Evolutionary conservation across 2,113 vertebrate genomes (phyloP).

Genomic region (Nematolebias whitei): DNA sequence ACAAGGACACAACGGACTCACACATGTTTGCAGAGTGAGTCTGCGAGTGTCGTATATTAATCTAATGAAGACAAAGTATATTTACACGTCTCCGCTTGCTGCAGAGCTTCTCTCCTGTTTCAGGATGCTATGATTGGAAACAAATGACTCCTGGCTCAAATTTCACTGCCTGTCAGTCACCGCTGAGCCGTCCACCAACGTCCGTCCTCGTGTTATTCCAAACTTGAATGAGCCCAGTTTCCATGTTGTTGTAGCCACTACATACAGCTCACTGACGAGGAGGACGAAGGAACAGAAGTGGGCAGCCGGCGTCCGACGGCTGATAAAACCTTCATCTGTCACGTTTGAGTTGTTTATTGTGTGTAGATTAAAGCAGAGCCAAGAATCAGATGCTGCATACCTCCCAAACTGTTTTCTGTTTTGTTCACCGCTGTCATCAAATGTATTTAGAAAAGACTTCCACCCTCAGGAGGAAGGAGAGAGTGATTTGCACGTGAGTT

Average conservation of each 20-base stretch:
- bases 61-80: constrained; percentile 74
- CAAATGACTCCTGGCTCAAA: constrained; percentile 72
- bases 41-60: constrained; percentile 58
- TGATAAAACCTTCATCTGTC: constrained; percentile 26
- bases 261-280: constrained; percentile 32
- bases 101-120: constrained; percentile 59
- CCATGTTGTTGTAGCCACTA: constrained; percentile 62
- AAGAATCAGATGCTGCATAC: background rate
- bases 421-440: background rate
- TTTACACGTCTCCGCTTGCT: constrained; percentile 61
- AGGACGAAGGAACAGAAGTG: background rate
- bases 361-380: background rate
- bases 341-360: background rate
- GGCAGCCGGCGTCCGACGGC: constrained; percentile 32
- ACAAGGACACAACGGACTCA: constrained; percentile 47
- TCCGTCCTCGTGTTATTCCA: constrained; percentile 54
- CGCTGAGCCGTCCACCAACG: constrained; percentile 12
- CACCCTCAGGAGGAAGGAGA: no score
- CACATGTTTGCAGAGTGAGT: constrained; percentile 22
- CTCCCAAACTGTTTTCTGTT: background rate
- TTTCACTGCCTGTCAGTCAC: constrained; percentile 75
- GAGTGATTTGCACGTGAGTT: no score
- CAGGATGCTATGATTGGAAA: constrained; percentile 77
- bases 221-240: constrained; percentile 47
- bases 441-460: background rate